Percentiles rank a stretch among this genome's conserved stretches.
Conservation (phyloP, 2,888 invertebrate species). For the Synanthedon formicaeformis region DNA sequence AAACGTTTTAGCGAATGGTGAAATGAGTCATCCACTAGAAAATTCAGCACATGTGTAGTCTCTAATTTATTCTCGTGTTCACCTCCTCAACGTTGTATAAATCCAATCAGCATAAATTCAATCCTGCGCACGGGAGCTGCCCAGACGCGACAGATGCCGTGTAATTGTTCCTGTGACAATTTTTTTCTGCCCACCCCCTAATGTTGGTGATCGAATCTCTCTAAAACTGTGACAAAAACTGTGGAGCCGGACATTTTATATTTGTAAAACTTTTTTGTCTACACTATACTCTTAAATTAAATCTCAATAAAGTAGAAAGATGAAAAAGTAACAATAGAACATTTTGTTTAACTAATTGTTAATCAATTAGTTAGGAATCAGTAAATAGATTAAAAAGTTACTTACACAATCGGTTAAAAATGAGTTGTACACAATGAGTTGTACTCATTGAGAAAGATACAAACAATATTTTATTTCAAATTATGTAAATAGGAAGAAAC, state of each 20-base stretch:
- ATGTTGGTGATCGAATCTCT: constrained; percentile 63
- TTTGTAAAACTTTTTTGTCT: too few relatives aligned
- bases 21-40: constrained; percentile 10
- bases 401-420: too few relatives aligned
- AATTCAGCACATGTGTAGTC: constrained; percentile 22
- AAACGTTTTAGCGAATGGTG: too few relatives aligned
- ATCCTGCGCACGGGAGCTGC: constrained; percentile 6
- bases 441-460: too few relatives aligned
- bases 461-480: too few relatives aligned
- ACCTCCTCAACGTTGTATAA: constrained; percentile 28
- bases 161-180: constrained; percentile 65
- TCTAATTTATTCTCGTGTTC: constrained; percentile 22
- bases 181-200: constrained; percentile 52
- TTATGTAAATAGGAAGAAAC: too few relatives aligned
- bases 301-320: neutral
- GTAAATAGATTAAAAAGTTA: too few relatives aligned
- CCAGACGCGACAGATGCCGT: constrained; percentile 56
- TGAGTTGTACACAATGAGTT: too few relatives aligned
- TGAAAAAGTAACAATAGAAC: neutral
- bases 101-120: constrained; percentile 67
- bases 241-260: constrained; percentile 11
- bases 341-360: too few relatives aligned
- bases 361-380: too few relatives aligned
- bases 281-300: neutral
- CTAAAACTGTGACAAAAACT: constrained; percentile 31